A percentile compares a stretch with the other conserved stretches of the same genome.
Evolutionary conservation across 2,113 vertebrate genomes (phyloP).

Genomic region (Charadrius vociferus): DNA sequence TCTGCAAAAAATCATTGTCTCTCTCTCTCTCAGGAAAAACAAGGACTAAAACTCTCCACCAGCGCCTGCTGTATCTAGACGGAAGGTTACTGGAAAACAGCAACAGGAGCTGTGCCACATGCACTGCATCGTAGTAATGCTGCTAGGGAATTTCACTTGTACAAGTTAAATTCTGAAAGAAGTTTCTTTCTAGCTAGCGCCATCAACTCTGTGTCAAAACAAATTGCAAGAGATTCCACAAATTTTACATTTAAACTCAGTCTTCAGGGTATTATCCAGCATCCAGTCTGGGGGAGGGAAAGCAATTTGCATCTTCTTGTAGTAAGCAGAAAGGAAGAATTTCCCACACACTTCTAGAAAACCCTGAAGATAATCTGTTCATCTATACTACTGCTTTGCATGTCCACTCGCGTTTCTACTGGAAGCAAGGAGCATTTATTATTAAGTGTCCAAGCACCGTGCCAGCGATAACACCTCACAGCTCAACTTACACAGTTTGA

Average conservation of each 20-base stretch:
- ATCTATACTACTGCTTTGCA: neutral
- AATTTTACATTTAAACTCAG: neutral
- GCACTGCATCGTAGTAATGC: neutral
- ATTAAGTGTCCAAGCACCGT: neutral
- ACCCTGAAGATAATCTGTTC: neutral
- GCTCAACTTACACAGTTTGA: neutral
- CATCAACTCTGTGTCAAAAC: neutral
- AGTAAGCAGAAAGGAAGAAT: neutral
- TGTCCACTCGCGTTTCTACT: neutral
- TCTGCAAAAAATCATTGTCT: conserved; percentile 37
- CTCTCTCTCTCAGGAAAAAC: neutral
- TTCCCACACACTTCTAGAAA: neutral
- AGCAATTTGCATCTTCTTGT: neutral
- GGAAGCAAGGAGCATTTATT: neutral
- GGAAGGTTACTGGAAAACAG: neutral
- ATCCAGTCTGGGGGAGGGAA: neutral
- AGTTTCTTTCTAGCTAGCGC: neutral
- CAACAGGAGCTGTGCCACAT: neutral
- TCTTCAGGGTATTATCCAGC: neutral
- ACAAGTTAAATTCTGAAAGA: neutral
- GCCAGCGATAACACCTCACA: neutral
- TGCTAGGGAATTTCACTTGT: neutral
- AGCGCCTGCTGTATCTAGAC: neutral
- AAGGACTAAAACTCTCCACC: neutral
- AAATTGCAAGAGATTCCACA: neutral